phyloP scores from a whole-genome alignment of 2,113 vertebrate species.

The Benitochromis conjunctus region DNA sequence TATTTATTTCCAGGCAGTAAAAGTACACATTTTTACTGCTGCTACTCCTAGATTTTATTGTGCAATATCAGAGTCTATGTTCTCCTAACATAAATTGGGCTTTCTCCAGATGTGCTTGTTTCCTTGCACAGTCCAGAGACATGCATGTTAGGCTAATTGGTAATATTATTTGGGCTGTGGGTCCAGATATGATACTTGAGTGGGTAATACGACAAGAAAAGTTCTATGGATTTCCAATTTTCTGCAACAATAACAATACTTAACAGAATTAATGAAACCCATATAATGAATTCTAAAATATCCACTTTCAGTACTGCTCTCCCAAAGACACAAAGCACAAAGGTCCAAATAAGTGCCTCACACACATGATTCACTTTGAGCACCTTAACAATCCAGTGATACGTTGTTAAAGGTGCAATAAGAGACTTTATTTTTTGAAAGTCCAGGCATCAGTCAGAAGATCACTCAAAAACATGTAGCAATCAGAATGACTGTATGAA shows the following conservation, averaged over 20 bases:
- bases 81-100: neutral
- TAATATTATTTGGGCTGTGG: neutral
- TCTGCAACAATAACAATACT: neutral
- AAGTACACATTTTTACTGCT: neutral
- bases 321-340: fast-evolving
- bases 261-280: neutral
- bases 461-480: neutral
- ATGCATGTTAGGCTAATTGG: neutral
- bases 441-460: neutral
- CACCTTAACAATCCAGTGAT: neutral
- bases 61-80: neutral
- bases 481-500: no score
- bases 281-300: neutral
- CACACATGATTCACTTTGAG: neutral
- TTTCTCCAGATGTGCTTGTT: neutral
- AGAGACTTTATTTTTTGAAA: neutral
- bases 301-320: neutral
- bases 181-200: neutral
- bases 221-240: neutral
- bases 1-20: neutral
- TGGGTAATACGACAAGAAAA: neutral
- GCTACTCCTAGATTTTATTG: neutral
- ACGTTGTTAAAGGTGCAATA: neutral
- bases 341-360: neutral
- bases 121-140: neutral